Evolutionary conservation across 2,797 vertebrate genomes (phyloP), one percentile per base, ranked within the genome.

Genomic region (Sylvia borin): DNA sequence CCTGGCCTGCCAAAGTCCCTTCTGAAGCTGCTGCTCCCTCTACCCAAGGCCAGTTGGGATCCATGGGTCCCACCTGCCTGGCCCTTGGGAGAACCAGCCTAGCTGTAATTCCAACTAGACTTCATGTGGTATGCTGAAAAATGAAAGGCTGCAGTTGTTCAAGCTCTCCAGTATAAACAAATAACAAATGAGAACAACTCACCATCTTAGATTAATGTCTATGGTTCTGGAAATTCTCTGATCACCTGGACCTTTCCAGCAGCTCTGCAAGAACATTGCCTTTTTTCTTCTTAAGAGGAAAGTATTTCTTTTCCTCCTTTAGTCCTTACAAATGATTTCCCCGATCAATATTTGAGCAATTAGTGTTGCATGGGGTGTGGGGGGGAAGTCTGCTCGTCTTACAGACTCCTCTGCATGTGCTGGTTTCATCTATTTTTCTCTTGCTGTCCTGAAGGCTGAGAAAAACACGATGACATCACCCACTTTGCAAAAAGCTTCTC

Each of bases 401-500:
- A 95, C 85, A 95, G 93, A 85, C 93, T 96, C 92, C 93, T 95
- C 92, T 92, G 87, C 84, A 70, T 91, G 93, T 91, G 91, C 90
- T 91, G 85, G 71, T 80, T 96, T 86, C 40, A 80, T 95, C 88
- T 95, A 88, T 93, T 96, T 97, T 96, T 95, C 91, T 68, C 85
- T 93, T 81, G 74, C 86, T 95, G 91, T 95, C 92, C 90, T 91
- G 92, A 95, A 95, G 94, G 86, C 92, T 96, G 90, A 95, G 93
- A 95, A 95, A 95, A 95, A 94, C 93, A 95, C 0, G 72, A 93
- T 95, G 93, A 96, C 92, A 95, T 97, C 93, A 95, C 55, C 87
- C 78, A 58, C 64, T 94, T 96, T 95, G 80, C 92, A 73, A 84
- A 95, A 94, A 93, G 65, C 94, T 95, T 75, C 92, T 95, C 94